Percentiles rank a stretch among this genome's conserved stretches.
Evolutionary conservation across 1,140 invertebrate species (phyloP).

Genomic region (Cherax quadricarinatus): DNA sequence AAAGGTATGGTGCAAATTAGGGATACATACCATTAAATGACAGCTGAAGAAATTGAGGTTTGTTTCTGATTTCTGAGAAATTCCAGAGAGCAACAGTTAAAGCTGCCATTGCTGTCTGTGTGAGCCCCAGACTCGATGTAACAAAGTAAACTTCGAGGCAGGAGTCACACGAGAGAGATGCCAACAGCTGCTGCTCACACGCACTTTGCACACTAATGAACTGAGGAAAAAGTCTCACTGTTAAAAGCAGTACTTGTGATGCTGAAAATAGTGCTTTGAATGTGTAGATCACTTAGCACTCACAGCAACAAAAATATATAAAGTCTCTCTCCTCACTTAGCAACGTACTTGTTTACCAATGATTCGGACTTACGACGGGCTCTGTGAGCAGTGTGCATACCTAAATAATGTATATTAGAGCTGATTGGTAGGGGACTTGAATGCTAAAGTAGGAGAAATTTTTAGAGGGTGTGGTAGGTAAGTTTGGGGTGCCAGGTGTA

Average conservation of each 20-base stretch:
- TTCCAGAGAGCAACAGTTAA: conserved; percentile 54
- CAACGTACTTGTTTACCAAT: no score
- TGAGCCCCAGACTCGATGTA: conserved; percentile 30
- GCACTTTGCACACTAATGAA: conserved; percentile 44
- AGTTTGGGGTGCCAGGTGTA: no score
- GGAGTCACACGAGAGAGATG: conserved; percentile 33
- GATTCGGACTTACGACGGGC: no score
- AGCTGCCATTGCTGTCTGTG: conserved; percentile 39
- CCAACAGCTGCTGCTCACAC: conserved; percentile 51
- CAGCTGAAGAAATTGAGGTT: conserved; percentile 42
- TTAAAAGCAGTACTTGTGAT: neutral
- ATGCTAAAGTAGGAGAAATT: no score
- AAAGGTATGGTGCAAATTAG: no score
- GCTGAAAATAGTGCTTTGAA: neutral
- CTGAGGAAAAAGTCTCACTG: neutral
- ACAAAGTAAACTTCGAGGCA: conserved; percentile 56
- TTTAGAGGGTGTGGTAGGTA: no score
- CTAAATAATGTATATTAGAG: no score
- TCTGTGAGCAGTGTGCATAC: no score
- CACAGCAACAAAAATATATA: neutral
- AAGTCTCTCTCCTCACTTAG: neutral
- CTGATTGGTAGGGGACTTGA: no score
- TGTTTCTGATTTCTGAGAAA: conserved; percentile 18
- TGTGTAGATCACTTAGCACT: neutral
- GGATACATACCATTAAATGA: conserved; percentile 24